A percentile compares a stretch with the other conserved stretches of the same genome.
Evolutionary conservation across 2,797 vertebrate genomes (phyloP).

Genomic region (Semotilus atromaculatus): DNA sequence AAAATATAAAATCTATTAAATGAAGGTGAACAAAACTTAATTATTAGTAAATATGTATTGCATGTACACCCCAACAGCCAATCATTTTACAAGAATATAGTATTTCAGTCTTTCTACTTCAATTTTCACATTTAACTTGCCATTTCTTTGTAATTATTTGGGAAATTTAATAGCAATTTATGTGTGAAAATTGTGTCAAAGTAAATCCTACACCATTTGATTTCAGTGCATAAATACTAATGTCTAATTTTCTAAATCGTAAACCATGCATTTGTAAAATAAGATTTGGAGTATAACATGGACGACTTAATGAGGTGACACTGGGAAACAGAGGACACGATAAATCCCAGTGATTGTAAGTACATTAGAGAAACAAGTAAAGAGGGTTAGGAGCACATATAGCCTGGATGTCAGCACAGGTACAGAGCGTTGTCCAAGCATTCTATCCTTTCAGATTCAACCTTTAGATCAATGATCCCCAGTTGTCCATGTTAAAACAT

Average conservation of each 20-base stretch:
- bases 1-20: neutral
- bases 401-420: neutral
- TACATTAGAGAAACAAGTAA: conserved; percentile 36
- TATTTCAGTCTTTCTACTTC: too few species aligned
- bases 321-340: conserved; percentile 4
- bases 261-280: neutral
- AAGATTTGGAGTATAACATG: neutral
- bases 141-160: neutral
- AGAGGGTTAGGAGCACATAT: conserved; percentile 1
- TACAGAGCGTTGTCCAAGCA: neutral
- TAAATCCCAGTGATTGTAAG: conserved; percentile 34
- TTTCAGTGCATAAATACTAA: neutral
- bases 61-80: neutral
- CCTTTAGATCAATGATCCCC: neutral
- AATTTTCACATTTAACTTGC: too few species aligned
- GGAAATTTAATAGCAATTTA: neutral
- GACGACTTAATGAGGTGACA: conserved; percentile 45
- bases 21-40: neutral
- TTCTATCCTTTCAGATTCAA: neutral
- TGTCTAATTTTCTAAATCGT: neutral
- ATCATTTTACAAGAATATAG: too few species aligned
- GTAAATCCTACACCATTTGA: neutral
- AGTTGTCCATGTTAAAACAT: neutral
- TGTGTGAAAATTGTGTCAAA: neutral
- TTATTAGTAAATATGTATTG: neutral